Percentiles rank a stretch among this genome's conserved stretches.
Evolutionary conservation across 2,797 vertebrate genomes (phyloP).

Genomic region (Harpagifer antarcticus): DNA sequence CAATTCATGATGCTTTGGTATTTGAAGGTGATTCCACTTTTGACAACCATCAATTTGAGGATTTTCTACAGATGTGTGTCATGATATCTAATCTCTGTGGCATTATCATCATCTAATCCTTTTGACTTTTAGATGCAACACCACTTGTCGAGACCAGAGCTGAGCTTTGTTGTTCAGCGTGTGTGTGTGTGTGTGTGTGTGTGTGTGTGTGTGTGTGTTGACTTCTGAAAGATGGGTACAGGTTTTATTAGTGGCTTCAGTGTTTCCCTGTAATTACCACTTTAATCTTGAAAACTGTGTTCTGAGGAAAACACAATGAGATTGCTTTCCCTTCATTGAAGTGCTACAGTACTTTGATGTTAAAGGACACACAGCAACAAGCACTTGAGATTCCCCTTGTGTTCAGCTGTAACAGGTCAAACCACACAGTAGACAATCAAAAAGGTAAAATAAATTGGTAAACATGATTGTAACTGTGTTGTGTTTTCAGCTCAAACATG

Average conservation of each 20-base stretch:
- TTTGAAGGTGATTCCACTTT: slow-evolving; percentile 22
- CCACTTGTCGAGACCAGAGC: slow-evolving; percentile 27
- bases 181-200: neutral
- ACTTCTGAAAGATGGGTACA: slow-evolving; percentile 28
- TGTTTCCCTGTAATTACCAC: slow-evolving; percentile 44
- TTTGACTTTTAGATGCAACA: slow-evolving; percentile 55
- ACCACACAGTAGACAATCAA: neutral
- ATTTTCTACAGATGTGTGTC: slow-evolving; percentile 53
- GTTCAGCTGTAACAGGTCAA: neutral
- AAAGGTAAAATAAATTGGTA: neutral
- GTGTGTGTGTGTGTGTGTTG: slow-evolving; percentile 1
- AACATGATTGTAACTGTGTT: neutral
- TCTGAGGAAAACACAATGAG: slow-evolving; percentile 27
- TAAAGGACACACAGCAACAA: slow-evolving; percentile 36
- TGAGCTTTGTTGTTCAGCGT: slow-evolving; percentile 12
- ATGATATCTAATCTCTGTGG: slow-evolving; percentile 48
- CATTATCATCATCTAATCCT: slow-evolving; percentile 62
- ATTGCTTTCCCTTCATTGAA: slow-evolving; percentile 41
- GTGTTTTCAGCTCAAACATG: slow-evolving; percentile 5
- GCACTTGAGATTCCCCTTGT: neutral
- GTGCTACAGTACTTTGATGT: slow-evolving; percentile 11
- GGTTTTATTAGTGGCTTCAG: slow-evolving; percentile 37
- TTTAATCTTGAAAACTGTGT: slow-evolving; percentile 52
- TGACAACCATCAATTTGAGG: slow-evolving; percentile 32
- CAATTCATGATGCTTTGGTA: slow-evolving; percentile 5